Percentiles rank a stretch among this genome's conserved stretches.
Evolutionary conservation across 2,888 invertebrate species (phyloP).

Genomic region (Petrophora chlorosata): DNA sequence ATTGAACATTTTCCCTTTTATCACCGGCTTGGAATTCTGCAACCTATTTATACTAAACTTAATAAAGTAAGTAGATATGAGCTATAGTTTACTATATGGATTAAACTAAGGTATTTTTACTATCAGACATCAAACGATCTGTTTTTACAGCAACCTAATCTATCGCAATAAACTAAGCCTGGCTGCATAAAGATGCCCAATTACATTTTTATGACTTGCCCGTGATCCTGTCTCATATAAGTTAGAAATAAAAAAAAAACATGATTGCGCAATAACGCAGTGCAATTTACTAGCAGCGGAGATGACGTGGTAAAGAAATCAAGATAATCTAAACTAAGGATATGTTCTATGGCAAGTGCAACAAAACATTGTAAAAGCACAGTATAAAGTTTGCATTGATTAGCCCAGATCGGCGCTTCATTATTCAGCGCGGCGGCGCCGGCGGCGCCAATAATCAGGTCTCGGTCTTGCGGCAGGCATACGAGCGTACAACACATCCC

Average conservation of each 20-base stretch:
- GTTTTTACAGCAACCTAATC: constrained; percentile 26
- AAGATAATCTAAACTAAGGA: background rate
- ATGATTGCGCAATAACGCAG: constrained; percentile 21
- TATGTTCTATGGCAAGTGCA: constrained; percentile 1
- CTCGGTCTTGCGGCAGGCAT: constrained; percentile 57
- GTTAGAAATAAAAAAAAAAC: constrained; percentile 21
- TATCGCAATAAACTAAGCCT: constrained; percentile 25
- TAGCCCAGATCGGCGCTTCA: constrained; percentile 65
- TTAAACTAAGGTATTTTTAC: constrained; percentile 5
- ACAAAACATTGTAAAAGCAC: constrained; percentile 10
- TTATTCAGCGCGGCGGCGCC: constrained; percentile 73
- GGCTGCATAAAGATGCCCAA: constrained; percentile 25
- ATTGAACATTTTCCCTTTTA: background rate
- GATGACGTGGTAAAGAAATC: constrained; percentile 8
- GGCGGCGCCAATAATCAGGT: constrained; percentile 70
- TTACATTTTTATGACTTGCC: constrained; percentile 30
- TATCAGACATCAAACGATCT: constrained; percentile 8
- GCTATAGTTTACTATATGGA: background rate
- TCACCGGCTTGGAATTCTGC: too few relatives aligned
- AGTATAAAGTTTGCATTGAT: constrained; percentile 59
- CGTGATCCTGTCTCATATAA: constrained; percentile 15
- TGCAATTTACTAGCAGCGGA: constrained; percentile 24
- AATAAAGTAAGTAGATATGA: background rate
- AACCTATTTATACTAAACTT: too few relatives aligned
- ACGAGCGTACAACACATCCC: constrained; percentile 42